phyloP scores from a whole-genome alignment of 2,888 invertebrate species.

The Thecophora atra region DNA sequence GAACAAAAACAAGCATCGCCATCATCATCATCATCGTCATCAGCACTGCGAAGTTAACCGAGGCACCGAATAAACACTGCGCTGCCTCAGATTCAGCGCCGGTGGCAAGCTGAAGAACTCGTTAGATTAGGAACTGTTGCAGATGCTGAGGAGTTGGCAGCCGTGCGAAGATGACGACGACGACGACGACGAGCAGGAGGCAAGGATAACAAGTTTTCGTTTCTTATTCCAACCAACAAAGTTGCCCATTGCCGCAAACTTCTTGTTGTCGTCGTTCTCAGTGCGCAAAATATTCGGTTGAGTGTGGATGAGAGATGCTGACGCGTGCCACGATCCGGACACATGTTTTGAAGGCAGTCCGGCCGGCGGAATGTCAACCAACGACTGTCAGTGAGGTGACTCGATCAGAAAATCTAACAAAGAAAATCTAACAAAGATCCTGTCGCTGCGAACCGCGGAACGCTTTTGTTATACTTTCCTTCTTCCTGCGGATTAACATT shows the following conservation, averaged over 20 bases:
- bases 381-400: neutral
- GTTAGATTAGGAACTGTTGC: slow-evolving; percentile 32
- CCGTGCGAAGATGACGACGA: neutral
- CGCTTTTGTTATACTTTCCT: no score
- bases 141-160: neutral
- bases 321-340: slow-evolving; percentile 14
- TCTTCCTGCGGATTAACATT: no score
- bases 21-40: neutral
- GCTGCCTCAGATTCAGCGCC: neutral
- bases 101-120: slow-evolving; percentile 11
- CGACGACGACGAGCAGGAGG: slow-evolving; percentile 1
- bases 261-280: slow-evolving; percentile 5
- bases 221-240: neutral
- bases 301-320: slow-evolving; percentile 17
- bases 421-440: no score
- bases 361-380: slow-evolving; percentile 31
- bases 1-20: neutral
- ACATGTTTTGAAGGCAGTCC: slow-evolving; percentile 14
- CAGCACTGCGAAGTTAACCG: neutral
- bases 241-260: neutral
- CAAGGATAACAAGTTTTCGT: slow-evolving; percentile 33
- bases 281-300: slow-evolving; percentile 18
- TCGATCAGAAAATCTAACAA: no score
- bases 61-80: neutral
- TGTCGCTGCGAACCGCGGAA: no score